Evolutionary conservation across 2,888 invertebrate genomes (phyloP), one percentile per base, ranked within the genome.

Genomic region (Hanleya hanleyi): DNA sequence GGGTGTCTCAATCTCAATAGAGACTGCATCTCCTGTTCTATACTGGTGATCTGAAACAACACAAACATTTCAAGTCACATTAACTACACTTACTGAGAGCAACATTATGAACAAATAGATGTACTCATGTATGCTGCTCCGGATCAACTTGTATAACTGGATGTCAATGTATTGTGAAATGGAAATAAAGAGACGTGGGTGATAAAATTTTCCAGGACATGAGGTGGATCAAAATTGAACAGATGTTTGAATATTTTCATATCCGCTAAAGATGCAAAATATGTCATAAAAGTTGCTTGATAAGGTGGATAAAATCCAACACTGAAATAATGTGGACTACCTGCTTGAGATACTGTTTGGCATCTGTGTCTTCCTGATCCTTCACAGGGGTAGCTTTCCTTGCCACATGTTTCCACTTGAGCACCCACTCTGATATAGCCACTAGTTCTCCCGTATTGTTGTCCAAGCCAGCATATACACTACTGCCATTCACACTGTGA

Each of bases 11-110:
- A 87, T 81, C 94, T 93, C 26, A 93, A 92, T 73, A 96, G 92
- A 32, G 94, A 92, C 84, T 93, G 93, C 47, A 96, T 91, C 89
- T 97, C 97, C 86, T 95, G 94, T 83, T 97, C 96, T 66, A 96
- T 92, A 75, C 92, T 92, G 50, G 91, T 91, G 3, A 95, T 89
- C 90, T 95, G 93, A n/a, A n/a, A n/a, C n/a, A n/a, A n/a, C n/a
- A n/a, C n/a, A n/a, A n/a, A n/a, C n/a, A n/a, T n/a, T n/a, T n/a
- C n/a, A n/a, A n/a, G n/a, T n/a, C n/a, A n/a, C n/a, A n/a, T n/a
- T n/a, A n/a, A n/a, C n/a, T n/a, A n/a, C n/a, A n/a, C n/a, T n/a
- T n/a, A n/a, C n/a, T n/a, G n/a, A n/a, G n/a, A n/a, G n/a, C n/a
- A n/a, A n/a, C n/a, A n/a, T n/a, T n/a, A n/a, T n/a, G n/a, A n/a